A percentile compares a stretch with the other conserved stretches of the same genome.
These are phyloP conservation scores for Chiridota heheva DNA, from an alignment of 35 echinoderm and acorn worm genomes.

Conservation along the genomic window DNA sequence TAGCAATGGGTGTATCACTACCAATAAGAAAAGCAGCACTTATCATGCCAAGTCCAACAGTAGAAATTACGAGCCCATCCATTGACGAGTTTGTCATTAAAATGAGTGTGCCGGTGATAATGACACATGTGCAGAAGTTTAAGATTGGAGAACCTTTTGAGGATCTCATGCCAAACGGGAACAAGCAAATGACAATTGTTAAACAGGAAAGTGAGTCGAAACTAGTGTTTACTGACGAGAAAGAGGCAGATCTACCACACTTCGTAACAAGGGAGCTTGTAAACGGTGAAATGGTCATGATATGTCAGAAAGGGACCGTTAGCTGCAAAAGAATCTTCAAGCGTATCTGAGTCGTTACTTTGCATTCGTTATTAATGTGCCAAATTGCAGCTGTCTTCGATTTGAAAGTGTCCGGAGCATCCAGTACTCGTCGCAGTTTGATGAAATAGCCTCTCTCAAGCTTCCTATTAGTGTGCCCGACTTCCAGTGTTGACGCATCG, in stretches of 20 bases:
- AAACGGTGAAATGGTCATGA: constrained; percentile 90
- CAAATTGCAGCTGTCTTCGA: no score
- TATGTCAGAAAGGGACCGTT: constrained; percentile 69
- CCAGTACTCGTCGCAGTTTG: no score
- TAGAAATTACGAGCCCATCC: constrained; percentile 57
- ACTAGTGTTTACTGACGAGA: constrained; percentile 70
- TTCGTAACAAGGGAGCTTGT: constrained; percentile 78
- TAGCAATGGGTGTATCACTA: constrained; percentile 75
- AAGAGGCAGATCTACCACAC: constrained; percentile 71
- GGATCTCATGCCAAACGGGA: constrained; percentile 85
- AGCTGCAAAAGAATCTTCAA: constrained; percentile 81
- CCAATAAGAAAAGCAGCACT: constrained; percentile 79
- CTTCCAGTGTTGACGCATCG: no score
- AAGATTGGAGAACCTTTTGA: constrained; percentile 80
- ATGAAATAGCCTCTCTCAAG: no score
- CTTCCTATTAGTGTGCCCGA: no score
- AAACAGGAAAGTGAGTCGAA: constrained; percentile 68
- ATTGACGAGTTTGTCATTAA: constrained; percentile 74
- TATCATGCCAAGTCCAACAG: constrained; percentile 81
- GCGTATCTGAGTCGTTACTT: no score
- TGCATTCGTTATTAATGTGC: no score
- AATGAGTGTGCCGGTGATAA: constrained; percentile 96
- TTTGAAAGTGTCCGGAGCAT: no score
- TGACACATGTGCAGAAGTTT: constrained; percentile 86
- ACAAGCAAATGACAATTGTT: constrained; percentile 74